Percentiles rank a stretch among this genome's conserved stretches.
Conservation (phyloP, 2,888 invertebrate species). For the Dicyrtomina minuta region DNA sequence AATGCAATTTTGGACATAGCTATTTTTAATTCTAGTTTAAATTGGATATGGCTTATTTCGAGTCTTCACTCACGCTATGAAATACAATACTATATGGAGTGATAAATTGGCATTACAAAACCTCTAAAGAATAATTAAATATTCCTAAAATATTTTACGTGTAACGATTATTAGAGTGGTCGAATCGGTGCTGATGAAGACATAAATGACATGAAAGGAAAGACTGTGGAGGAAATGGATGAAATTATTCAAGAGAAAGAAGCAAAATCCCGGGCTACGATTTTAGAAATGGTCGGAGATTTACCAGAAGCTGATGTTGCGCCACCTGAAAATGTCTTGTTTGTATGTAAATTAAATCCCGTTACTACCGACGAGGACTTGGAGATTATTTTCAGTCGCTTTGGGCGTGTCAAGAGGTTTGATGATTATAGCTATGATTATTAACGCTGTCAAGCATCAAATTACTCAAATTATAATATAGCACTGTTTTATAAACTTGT, state of each 20-base stretch:
- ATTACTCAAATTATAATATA: not conserved
- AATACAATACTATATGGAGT: too few species aligned
- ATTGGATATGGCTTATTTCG: too few species aligned
- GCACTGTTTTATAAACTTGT: too few species aligned
- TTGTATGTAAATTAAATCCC: conserved; percentile 98
- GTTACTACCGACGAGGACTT: conserved; percentile 96
- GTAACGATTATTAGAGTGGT: conserved; percentile 70
- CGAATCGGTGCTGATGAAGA: conserved; percentile 92
- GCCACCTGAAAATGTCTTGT: conserved; percentile 97
- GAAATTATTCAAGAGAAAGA: conserved; percentile 88
- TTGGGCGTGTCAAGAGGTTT: conserved; percentile 80
- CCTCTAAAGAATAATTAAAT: too few species aligned
- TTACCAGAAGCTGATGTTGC: conserved; percentile 95
- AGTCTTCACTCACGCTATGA: too few species aligned
- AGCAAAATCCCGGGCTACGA: conserved; percentile 93
- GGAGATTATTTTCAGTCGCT: conserved; percentile 95
- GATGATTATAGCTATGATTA: conserved; percentile 36
- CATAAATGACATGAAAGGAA: conserved; percentile 84
- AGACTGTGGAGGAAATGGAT: conserved; percentile 77
- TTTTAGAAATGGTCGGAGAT: conserved; percentile 97
- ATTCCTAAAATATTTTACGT: too few species aligned
- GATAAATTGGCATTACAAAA: too few species aligned
- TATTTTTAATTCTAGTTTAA: too few species aligned
- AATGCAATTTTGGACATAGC: too few species aligned
- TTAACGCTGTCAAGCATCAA: not conserved